A percentile compares a stretch with the other conserved stretches of the same genome.
phyloP scores from a whole-genome alignment of 2,113 vertebrate species.

The Mugil cephalus region DNA sequence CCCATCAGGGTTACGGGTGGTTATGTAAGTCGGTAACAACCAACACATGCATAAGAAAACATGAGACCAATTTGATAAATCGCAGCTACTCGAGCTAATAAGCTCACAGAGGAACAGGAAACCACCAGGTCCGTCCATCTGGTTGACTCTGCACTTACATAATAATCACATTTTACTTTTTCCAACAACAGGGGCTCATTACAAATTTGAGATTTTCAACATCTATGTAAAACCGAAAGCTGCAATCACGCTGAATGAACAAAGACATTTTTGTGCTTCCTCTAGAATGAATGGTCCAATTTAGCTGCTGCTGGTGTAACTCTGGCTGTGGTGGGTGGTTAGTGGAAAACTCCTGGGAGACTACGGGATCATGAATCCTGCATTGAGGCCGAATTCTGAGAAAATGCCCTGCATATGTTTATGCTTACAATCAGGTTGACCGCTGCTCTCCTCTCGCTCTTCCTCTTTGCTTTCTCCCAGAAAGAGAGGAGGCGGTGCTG shows the following conservation, averaged over 20 bases:
- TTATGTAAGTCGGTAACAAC: constrained; percentile 44
- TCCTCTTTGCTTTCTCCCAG: constrained; percentile 18
- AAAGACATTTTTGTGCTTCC: constrained; percentile 80
- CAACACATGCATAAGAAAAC: constrained; percentile 20
- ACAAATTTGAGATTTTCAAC: constrained; percentile 53
- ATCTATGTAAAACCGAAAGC: constrained; percentile 49
- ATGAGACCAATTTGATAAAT: constrained; percentile 57
- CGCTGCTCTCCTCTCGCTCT: constrained; percentile 22
- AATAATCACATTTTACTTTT: constrained; percentile 66
- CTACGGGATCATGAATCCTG: constrained; percentile 79
- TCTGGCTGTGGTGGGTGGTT: constrained; percentile 67
- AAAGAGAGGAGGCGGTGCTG: neutral
- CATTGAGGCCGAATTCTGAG: constrained; percentile 79
- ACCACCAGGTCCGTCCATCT: constrained; percentile 64
- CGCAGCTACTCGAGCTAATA: constrained; percentile 57
- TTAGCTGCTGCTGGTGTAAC: constrained; percentile 63
- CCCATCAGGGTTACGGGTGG: neutral
- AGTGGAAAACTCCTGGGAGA: constrained; percentile 80
- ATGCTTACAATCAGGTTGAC: constrained; percentile 72
- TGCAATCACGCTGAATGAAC: constrained; percentile 59
- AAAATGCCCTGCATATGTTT: constrained; percentile 70
- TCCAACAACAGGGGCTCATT: constrained; percentile 54
- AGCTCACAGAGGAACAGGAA: constrained; percentile 55
- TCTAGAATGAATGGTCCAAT: constrained; percentile 80
- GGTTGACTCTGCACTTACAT: constrained; percentile 60